Conservation (phyloP, 2,113 vertebrate genomes). For the Charadrius vociferus region DNA sequence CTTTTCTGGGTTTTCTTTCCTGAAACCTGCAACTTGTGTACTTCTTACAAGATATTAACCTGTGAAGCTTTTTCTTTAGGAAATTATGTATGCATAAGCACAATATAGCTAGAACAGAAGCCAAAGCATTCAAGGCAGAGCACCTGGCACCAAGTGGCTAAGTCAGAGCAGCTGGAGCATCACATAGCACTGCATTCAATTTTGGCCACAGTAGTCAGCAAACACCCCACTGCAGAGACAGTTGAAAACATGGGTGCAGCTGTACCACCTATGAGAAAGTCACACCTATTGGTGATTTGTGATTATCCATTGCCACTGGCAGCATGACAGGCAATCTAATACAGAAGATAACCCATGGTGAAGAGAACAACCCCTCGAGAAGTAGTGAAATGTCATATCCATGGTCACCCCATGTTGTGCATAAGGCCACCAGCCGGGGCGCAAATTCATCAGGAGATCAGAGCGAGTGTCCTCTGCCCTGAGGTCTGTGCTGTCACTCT, state of each 20-base stretch:
- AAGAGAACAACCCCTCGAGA: background rate
- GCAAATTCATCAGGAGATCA: background rate
- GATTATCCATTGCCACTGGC: background rate
- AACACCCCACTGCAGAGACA: background rate
- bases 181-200: background rate
- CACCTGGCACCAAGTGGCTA: background rate
- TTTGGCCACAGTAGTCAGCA: background rate
- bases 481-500: background rate
- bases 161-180: background rate
- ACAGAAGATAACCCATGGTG: background rate
- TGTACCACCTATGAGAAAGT: background rate
- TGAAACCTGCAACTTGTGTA: background rate
- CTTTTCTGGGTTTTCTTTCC: background rate
- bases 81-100: background rate
- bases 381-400: background rate
- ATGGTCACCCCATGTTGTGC: fast-evolving
- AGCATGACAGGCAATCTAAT: background rate
- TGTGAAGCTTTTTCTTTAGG: background rate
- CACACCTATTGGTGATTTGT: background rate
- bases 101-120: background rate
- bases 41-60: background rate
- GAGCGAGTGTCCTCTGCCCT: no score
- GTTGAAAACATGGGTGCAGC: background rate
- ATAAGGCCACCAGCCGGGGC: background rate
- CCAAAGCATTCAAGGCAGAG: background rate